Conservation (phyloP, 2,113 vertebrate genomes). For the Coptodon rendalli region DNA sequence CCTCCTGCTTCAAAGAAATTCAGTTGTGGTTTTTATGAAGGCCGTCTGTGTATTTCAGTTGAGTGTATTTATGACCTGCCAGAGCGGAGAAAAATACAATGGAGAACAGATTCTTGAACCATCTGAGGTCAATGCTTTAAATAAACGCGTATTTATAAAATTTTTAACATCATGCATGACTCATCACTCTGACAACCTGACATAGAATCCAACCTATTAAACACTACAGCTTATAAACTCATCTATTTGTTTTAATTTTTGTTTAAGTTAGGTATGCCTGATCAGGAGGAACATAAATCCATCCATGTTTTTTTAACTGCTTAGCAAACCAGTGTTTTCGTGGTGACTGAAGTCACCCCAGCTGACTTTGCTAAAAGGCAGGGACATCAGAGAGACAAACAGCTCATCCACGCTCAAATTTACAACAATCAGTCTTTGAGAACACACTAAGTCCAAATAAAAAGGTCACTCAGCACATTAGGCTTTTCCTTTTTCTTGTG, state of each 20-base stretch:
- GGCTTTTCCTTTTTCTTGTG: not conserved
- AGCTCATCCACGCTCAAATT: not conserved
- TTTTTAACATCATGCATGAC: not conserved
- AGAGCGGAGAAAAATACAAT: not conserved
- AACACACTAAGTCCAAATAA: not conserved
- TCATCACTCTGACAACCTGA: not conserved
- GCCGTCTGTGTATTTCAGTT: not conserved
- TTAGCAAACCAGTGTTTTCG: not conserved
- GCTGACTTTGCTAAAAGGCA: not conserved
- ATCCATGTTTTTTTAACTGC: not conserved
- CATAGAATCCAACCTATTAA: not conserved
- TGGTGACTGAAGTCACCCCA: not conserved
- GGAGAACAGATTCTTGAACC: not conserved
- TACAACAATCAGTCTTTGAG: not conserved
- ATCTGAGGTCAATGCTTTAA: not conserved
- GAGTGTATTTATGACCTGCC: not conserved
- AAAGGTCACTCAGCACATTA: not conserved
- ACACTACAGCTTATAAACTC: not conserved
- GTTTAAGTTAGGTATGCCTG: not conserved
- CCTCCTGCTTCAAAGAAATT: slow-evolving; percentile 1
- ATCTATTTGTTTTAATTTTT: not conserved
- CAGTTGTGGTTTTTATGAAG: slow-evolving; percentile 2
- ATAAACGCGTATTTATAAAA: not conserved
- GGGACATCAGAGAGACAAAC: not conserved
- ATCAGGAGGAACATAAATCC: not conserved